Base-by-base conservation (phyloP, 1,140 invertebrate species). In the Zaprionus taronus region DNA sequence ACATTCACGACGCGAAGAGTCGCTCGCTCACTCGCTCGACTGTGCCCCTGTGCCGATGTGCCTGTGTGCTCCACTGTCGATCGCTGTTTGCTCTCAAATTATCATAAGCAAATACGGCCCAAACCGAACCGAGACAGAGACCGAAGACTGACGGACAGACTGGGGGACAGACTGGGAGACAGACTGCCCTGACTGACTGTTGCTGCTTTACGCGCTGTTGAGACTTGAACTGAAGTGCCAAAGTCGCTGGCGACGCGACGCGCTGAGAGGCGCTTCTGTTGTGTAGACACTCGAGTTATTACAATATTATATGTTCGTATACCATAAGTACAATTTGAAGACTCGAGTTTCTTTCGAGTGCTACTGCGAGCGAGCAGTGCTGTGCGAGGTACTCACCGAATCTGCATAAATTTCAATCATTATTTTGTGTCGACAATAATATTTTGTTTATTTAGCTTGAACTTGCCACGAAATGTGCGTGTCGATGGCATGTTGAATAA, bases 191-290 rank as follows among this genome's bases (percentile, higher is more conserved):
- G 65, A 57, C 66, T 65, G 78, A 74, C 60, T 77, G 79, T 79
- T 74, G 79, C 79, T 77, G 68, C 67, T 86, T 82, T 80, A 78
- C 74, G 72, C 79, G 81, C 75, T 44, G 41, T 85, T 86, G 75
- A 76, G 86, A 83, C 77, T 80, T 77, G 61, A 74, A 73, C 71
- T 86, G 70, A 91, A 91, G 89, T 91, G 89, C 83, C 80, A 90
- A 90, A 86, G 82, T 85, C 84, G 85, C 86, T 85, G 85, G 85
- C 86, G 85, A 90, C 85, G 85, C 84, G 81, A 87, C 82, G 79
- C 82, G 80, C 86, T 91, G 86, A 91, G 86, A 90, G 86, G 82
- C 86, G 86, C 86, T 91, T 91, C 86, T 91, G 86, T 91, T 91
- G 86, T 89, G 87, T 80, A 80, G 77, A 77, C 90, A 83, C 90